These are phyloP conservation scores for Amphilophus citrinellus DNA, from an alignment of 2,113 vertebrate genomes.

Conservation along the genomic window DNA sequence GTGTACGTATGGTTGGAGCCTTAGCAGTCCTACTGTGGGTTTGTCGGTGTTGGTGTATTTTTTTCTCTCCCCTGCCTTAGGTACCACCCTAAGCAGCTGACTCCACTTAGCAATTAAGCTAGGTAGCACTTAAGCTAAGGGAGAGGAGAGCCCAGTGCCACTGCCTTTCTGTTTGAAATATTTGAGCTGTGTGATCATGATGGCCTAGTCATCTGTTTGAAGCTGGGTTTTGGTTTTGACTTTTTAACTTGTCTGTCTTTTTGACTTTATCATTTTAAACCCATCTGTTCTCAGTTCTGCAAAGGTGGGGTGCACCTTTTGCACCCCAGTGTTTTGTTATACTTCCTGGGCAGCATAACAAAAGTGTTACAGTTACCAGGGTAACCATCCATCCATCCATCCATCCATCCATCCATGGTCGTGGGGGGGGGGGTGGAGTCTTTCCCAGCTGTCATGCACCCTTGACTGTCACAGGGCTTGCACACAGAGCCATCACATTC, in stretches of 20 bases:
- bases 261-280: neutral
- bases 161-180: neutral
- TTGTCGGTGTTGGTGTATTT: neutral
- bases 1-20: neutral
- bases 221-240: neutral
- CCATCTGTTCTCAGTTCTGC: neutral
- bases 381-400: neutral
- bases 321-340: neutral
- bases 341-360: neutral
- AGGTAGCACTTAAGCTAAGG: neutral
- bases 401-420: neutral
- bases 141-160: neutral
- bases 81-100: neutral
- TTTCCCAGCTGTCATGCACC: neutral
- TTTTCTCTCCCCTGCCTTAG: neutral
- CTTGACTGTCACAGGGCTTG: neutral
- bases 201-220: neutral
- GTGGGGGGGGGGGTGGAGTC: neutral
- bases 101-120: neutral
- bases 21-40: neutral
- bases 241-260: neutral
- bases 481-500: neutral
- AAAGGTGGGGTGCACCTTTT: neutral
- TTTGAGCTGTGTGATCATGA: neutral
- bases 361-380: neutral